Base-by-base conservation (phyloP, 2,113 vertebrate genomes). In the Abramis brama region DNA sequence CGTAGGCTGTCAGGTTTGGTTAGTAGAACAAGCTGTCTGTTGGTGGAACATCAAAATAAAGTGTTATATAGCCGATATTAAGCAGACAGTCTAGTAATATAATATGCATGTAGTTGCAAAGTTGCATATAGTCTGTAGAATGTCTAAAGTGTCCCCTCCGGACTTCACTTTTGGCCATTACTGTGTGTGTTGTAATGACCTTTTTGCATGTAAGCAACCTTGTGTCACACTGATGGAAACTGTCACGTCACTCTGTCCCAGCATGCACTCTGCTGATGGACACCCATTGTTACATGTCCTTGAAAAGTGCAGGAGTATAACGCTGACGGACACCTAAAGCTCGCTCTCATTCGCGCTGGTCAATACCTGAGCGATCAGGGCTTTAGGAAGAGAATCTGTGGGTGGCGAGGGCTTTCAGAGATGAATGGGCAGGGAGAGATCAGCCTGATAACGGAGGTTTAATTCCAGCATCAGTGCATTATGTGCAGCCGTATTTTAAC, bases 401-500 rank as follows among this genome's bases (percentile, higher is more conserved):
- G 13, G 59, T 62, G 71, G 73, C 60, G 1, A 52, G 7, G 30
- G 33, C 45, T 83, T 68, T 66, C 39, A 66, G 57, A 79, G 84
- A 85, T 68, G 59, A 78, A 85, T 85, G 83, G 57, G 50, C 36
- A 68, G 23, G 23, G 50, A 25, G 52, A 79, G 85, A 73, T 86
- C 64, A 81, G 66, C 5, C 23, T 73, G 85, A 86, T 86, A 86
- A 86, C 50, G 2, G 33, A 62, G 17, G 66, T 33, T 79, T 79
- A 71, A 70, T 79, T 85, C 19, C 68, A 52, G 64, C 47, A 62
- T 11, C 10, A 12, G 36, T 79, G 84, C 75, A 70, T 70, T 78
- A 43, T 79, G 74, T 60, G 43, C 12, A 47, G 33, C 45, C 8
- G 21, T 36, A 17, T 30, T 77, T 50, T 47, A 36, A 52, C 1